A percentile compares a stretch with the other conserved stretches of the same genome.
phyloP scores from a whole-genome alignment of 1,140 invertebrate species.

The Catajapyx aquilonaris region DNA sequence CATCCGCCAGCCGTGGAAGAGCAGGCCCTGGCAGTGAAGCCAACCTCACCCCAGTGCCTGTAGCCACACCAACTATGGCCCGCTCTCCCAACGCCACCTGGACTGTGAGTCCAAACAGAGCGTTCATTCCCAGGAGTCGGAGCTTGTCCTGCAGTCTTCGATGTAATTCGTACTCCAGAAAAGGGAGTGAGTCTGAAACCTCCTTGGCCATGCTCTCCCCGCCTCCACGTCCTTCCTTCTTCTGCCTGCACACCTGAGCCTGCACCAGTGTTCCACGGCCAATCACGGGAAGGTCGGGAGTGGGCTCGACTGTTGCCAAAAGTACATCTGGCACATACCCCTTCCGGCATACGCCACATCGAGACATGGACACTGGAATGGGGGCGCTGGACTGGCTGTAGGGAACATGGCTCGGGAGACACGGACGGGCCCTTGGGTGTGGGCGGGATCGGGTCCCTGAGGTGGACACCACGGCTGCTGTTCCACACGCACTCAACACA shows the following conservation, averaged over 20 bases:
- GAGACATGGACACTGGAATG: conserved; percentile 38
- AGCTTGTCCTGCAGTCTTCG: conserved; percentile 76
- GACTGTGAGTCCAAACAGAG: conserved; percentile 68
- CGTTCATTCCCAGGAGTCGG: conserved; percentile 81
- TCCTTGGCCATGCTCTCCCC: conserved; percentile 81
- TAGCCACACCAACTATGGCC: conserved; percentile 65
- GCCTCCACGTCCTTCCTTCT: conserved; percentile 46
- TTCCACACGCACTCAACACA: conserved; percentile 78
- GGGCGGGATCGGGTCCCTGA: conserved; percentile 3
- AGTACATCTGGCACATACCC: conserved; percentile 75
- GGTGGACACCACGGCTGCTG: conserved; percentile 56
- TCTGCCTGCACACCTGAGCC: conserved; percentile 52
- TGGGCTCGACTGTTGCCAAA: conserved; percentile 70
- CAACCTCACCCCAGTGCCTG: conserved; percentile 63
- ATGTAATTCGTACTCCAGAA: conserved; percentile 89
- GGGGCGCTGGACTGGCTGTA: conserved; percentile 48
- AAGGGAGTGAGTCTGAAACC: conserved; percentile 79
- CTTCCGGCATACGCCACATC: conserved; percentile 42
- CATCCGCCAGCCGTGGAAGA: conserved; percentile 23
- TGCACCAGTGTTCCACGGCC: conserved; percentile 55
- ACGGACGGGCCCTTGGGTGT: conserved; percentile 15
- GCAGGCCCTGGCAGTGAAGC: conserved; percentile 44
- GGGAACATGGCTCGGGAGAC: conserved; percentile 54
- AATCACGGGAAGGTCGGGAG: conserved; percentile 43
- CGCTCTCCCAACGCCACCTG: too few relatives aligned